A percentile compares a stretch with the other conserved stretches of the same genome.
phyloP scores from a whole-genome alignment of 1,140 invertebrate species.

The Pectinophora gossypiella region DNA sequence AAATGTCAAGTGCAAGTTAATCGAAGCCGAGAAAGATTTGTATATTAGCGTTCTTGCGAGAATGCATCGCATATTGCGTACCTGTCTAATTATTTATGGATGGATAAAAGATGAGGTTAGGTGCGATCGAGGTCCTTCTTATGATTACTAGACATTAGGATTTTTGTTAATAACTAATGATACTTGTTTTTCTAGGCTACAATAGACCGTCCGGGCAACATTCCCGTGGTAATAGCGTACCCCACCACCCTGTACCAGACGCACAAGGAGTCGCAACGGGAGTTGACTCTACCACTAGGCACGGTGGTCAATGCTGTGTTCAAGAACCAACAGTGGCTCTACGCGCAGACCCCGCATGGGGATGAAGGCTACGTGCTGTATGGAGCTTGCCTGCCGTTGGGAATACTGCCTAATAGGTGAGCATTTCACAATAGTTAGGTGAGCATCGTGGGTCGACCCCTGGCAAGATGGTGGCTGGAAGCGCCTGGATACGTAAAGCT shows the following conservation, averaged over 20 bases:
- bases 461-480: no score
- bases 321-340: slow-evolving; percentile 88
- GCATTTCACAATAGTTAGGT: neutral
- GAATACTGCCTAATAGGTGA: slow-evolving; percentile 77
- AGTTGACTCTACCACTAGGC: slow-evolving; percentile 83
- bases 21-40: neutral
- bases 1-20: neutral
- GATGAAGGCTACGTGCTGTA: slow-evolving; percentile 88
- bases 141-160: no score
- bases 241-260: slow-evolving; percentile 86
- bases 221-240: slow-evolving; percentile 86
- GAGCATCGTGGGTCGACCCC: no score
- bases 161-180: neutral
- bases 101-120: no score
- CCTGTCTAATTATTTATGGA: no score
- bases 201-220: slow-evolving; percentile 84
- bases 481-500: no score
- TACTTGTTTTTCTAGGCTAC: slow-evolving; percentile 76
- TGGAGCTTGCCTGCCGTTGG: slow-evolving; percentile 83
- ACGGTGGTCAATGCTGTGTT: slow-evolving; percentile 91
- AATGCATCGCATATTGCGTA: no score
- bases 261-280: slow-evolving; percentile 81
- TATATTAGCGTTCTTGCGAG: no score
- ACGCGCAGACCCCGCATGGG: slow-evolving; percentile 87
- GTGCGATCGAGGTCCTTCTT: no score